Base-by-base conservation (phyloP, 1,140 invertebrate species). In the Pogonognathellus flavescens region DNA sequence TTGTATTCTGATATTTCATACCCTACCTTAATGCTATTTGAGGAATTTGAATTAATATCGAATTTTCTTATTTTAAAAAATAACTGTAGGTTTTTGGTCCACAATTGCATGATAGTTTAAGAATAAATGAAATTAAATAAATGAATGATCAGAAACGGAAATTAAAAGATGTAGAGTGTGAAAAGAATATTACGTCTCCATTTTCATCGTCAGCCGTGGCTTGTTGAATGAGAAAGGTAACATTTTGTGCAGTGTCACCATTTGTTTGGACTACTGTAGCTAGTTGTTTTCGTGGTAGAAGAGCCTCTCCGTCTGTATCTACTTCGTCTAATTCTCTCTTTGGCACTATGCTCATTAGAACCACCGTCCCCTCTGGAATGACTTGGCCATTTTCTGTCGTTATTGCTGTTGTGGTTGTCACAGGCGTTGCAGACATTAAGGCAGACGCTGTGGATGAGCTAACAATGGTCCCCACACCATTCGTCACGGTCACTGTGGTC, bases 231-330 rank as follows among this genome's bases (percentile, higher is more conserved):
- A 92, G 92, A 91, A 91, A 93, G 91, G 87, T 93, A 49, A 88
- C 86, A 82, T 86, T 85, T 86, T 88, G 91, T 25, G 90, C 90
- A 70, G 89, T 90, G 14, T 92, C 91, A 22, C 92, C 92, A 52
- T 91, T 90, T 85, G 91, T 90, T 72, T 93, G 90, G 14, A 93
- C 93, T 88, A 93, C 93, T 6, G 91, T 90, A 18, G 93, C 93
- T 88, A 91, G 90, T 87, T 91, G 89, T 89, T 92, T 92, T 89
- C 92, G 90, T 13, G 91, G 90, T 59, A 89, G 90, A 5, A 92
- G 87, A 76, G 91, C 91, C 59, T 91, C 91, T 53, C 90, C 91
- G 66, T 91, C 91, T 8, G 89, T 90, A 86, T 91, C 89, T 89
- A 87, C 82, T 60, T 86, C 82, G 53, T 85, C 84, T 22, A 85